Evolutionary conservation across 2,888 invertebrate genomes (phyloP).

Genomic region (Mystacides longicornis): DNA sequence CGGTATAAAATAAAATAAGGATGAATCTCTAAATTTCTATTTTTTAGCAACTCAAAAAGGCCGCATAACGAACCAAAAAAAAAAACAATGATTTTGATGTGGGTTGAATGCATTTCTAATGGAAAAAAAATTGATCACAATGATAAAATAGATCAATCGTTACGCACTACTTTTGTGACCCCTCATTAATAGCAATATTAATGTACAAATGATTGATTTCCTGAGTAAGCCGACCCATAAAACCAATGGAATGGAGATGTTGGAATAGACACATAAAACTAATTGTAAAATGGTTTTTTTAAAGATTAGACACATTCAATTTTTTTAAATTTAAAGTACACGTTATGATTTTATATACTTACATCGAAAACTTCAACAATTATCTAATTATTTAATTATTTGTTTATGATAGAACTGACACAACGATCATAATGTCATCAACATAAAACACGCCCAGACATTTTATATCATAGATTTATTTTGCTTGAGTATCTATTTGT

Average conservation of each 20-base stretch:
- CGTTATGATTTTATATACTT: neutral
- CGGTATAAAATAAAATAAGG: too few relatives aligned
- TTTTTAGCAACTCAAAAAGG: too few relatives aligned
- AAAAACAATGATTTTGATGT: too few relatives aligned
- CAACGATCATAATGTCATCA: too few relatives aligned
- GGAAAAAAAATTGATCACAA: too few relatives aligned
- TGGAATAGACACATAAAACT: neutral
- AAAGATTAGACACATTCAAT: neutral
- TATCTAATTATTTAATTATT: neutral
- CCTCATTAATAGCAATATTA: neutral
- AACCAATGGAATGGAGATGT: neutral
- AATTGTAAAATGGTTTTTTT: neutral
- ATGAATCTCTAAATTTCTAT: too few relatives aligned
- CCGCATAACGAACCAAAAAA: too few relatives aligned
- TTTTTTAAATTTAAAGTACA: neutral
- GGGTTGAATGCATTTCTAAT: too few relatives aligned
- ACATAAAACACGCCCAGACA: constrained; percentile 2
- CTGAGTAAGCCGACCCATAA: neutral
- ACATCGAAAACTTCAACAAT: neutral
- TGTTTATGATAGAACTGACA: neutral
- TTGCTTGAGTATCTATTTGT: too few relatives aligned
- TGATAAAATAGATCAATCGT: too few relatives aligned
- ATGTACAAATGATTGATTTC: neutral
- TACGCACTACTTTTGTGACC: too few relatives aligned
- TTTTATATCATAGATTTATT: too few relatives aligned